phyloP scores from a whole-genome alignment of 2,113 vertebrate genomes.

The Naja naja region DNA sequence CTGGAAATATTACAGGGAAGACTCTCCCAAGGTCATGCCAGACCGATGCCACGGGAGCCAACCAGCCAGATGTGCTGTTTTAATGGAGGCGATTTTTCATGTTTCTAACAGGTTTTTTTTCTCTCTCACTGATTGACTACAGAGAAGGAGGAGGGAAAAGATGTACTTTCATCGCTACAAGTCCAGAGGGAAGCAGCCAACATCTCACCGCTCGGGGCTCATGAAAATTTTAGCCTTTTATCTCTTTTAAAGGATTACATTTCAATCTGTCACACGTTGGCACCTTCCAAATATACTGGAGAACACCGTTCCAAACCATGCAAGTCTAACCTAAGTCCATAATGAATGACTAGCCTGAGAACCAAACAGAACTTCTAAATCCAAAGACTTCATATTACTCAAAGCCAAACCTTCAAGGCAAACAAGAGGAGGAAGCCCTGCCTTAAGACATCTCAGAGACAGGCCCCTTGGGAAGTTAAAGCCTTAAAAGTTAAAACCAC shows the following conservation, averaged over 20 bases:
- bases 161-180: background rate
- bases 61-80: background rate
- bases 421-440: background rate
- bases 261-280: background rate
- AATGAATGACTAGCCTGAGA: background rate
- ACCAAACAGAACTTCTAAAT: background rate
- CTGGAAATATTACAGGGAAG: background rate
- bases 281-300: background rate
- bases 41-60: background rate
- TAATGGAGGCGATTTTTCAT: background rate
- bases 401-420: background rate
- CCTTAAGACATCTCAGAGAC: background rate
- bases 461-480: too few species aligned
- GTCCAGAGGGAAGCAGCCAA: too few species aligned
- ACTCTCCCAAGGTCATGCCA: background rate
- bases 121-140: background rate
- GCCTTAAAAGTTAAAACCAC: too few species aligned
- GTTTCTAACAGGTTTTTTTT: background rate
- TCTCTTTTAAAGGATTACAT: background rate
- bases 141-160: background rate
- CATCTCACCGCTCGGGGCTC: background rate
- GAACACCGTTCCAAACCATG: background rate
- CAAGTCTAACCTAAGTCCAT: background rate
- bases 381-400: background rate
- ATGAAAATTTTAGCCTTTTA: background rate